Percentiles rank a stretch among this genome's conserved stretches.
Evolutionary conservation across 2,113 vertebrate genomes (phyloP).

Genomic region (Tetraodon nigroviridis): DNA sequence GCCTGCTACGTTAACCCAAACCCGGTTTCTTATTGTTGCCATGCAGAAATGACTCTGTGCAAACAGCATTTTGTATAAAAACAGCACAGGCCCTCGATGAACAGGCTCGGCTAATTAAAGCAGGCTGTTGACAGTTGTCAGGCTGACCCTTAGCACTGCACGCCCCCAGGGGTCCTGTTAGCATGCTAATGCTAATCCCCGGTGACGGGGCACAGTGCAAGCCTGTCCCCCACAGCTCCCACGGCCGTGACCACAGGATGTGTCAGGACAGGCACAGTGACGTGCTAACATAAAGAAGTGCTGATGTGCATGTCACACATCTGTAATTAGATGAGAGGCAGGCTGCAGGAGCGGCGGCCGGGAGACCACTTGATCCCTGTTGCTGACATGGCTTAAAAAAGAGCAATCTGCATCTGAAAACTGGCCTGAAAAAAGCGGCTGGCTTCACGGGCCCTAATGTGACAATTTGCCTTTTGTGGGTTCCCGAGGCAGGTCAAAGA

Average conservation of each 20-base stretch:
- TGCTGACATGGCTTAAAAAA: conserved; percentile 51
- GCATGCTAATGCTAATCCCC: conserved; percentile 74
- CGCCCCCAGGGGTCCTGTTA: conserved; percentile 59
- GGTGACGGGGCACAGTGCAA: conserved; percentile 68
- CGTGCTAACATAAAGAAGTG: conserved; percentile 69
- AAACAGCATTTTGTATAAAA: conserved; percentile 16
- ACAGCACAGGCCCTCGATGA: conserved; percentile 32
- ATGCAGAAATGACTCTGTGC: neutral
- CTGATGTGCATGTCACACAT: conserved; percentile 68
- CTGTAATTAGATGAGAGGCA: conserved; percentile 74
- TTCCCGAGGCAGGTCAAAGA: conserved; percentile 18
- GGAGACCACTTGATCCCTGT: conserved; percentile 52
- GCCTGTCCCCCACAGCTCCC: conserved; percentile 63
- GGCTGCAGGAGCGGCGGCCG: conserved; percentile 57
- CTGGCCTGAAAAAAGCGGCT: conserved; percentile 55
- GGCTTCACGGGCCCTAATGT: conserved; percentile 47
- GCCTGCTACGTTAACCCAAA: conserved; percentile 6
- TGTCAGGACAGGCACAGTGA: conserved; percentile 67
- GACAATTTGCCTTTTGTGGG: conserved; percentile 24
- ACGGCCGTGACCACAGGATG: conserved; percentile 62
- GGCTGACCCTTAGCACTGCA: conserved; percentile 49
- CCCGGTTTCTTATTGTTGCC: conserved; percentile 1
- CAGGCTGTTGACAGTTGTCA: conserved; percentile 67
- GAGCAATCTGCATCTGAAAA: conserved; percentile 58
- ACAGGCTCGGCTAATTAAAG: conserved; percentile 62